Base-by-base conservation (phyloP, 2,888 invertebrate genomes). In the Steinernema carpocapsae region DNA sequence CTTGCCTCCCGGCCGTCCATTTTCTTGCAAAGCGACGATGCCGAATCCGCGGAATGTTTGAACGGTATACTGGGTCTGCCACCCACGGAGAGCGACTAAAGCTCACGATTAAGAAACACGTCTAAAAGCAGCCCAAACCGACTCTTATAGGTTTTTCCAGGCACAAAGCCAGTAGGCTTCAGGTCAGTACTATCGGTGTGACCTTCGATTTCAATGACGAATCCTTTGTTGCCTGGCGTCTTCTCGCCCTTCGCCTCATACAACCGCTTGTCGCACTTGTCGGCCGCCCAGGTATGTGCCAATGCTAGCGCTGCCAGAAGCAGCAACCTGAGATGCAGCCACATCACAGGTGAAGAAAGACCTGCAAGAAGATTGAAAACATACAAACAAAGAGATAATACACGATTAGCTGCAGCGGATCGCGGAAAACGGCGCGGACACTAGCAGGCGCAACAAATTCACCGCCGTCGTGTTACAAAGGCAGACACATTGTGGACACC, bases 11-110 rank as follows among this genome's bases (percentile, higher is more conserved):
- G 86, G 80, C 37, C 78, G 71, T 76, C 79, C 81, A 43, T 82
- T 78, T 37, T 83, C 83, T 45, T 82, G 82, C 14, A 80, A 79
- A 1, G 86, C 82, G 0, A 84, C 82, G 12, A 87, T 72, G 1
- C 85, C 83, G 72, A 87, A 87, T 3, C 86, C 87, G 14, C 87
- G 83, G 76, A 87, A 87, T n/a, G 87, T 88, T 71, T 87, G 86
- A n/a, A 86, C 87, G 2, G 86, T 86, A 76, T 83, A 86, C 72
- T 84, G 81, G 6, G 87, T 87, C 46, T 82, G 78, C 83, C 84
- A 84, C 17, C 86, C 87, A 19, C 82, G 79, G 22, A 87, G 76
- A 22, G 82, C 79, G 1, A 86, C 85, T 84, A 75, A 83, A 78
- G 52, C 59, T 26, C 2, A 32, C 7, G 7, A 56, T 24, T 48